A percentile compares a stretch with the other conserved stretches of the same genome.
Evolutionary conservation across 2,113 vertebrate species (phyloP).

Genomic region (human): DNA sequence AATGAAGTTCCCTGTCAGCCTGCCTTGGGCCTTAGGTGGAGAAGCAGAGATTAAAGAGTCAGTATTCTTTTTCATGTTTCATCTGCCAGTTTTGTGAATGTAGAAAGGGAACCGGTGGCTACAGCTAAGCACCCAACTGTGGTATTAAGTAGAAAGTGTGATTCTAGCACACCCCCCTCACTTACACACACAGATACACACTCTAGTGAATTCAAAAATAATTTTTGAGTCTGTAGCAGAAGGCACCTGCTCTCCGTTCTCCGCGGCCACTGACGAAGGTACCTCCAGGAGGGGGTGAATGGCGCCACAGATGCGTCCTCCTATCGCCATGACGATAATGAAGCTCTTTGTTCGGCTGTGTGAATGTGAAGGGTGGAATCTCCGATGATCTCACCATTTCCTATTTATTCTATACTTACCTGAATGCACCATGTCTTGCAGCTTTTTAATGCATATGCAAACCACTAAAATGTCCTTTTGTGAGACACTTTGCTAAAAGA

Average conservation of each 20-base stretch:
- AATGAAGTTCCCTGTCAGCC: conserved; percentile 92
- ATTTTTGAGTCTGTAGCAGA: conserved; percentile 64
- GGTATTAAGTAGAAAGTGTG: conserved; percentile 78
- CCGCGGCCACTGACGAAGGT: conserved; percentile 78
- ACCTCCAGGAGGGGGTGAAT: conserved; percentile 75
- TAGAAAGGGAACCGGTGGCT: conserved; percentile 85
- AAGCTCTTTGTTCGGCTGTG: conserved; percentile 83
- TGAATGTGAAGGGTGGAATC: conserved; percentile 79
- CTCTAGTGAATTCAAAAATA: conserved; percentile 76
- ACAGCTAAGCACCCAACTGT: conserved; percentile 80
- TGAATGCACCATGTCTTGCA: conserved; percentile 84
- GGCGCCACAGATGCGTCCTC: conserved; percentile 80
- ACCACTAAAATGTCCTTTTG: conserved; percentile 84
- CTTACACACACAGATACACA: not conserved
- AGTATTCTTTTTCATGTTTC: conserved; percentile 96
- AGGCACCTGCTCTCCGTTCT: conserved; percentile 62
- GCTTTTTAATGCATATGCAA: conserved; percentile 84
- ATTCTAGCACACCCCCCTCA: conserved; percentile 10
- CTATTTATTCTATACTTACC: conserved; percentile 87
- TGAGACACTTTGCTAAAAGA: conserved; percentile 81
- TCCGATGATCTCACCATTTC: conserved; percentile 87
- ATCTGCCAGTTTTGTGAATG: conserved; percentile 90
- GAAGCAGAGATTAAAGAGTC: conserved; percentile 93
- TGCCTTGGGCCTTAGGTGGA: conserved; percentile 92
- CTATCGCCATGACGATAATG: conserved; percentile 80